Conservation (phyloP, 2,888 invertebrate species). For the Hofmannophila pseudospretella region DNA sequence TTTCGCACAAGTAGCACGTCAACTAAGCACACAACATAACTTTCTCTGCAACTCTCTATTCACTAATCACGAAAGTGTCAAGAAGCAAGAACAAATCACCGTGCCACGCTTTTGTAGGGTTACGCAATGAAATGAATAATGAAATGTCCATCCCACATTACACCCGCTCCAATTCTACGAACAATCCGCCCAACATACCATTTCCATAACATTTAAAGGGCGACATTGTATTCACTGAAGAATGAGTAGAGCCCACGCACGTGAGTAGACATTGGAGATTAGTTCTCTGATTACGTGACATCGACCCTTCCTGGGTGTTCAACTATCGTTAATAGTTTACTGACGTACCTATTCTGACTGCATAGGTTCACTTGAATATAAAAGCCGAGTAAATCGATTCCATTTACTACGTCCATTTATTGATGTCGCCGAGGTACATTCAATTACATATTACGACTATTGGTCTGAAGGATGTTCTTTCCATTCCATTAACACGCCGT, state of each 20-base stretch:
- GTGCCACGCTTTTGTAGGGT: background rate
- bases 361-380: background rate
- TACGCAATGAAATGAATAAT: conserved; percentile 7
- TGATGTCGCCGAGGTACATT: conserved; percentile 12
- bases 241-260: conserved; percentile 47
- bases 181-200: conserved; percentile 22
- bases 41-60: conserved; percentile 17
- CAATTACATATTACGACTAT: conserved; percentile 15
- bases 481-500: conserved; percentile 17
- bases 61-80: conserved; percentile 19
- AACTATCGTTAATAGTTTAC: conserved; percentile 39
- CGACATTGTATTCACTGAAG: conserved; percentile 46
- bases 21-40: conserved; percentile 11
- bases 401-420: conserved; percentile 8
- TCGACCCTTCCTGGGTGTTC: conserved; percentile 49
- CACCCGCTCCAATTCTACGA: conserved; percentile 8
- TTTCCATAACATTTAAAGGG: conserved; percentile 40
- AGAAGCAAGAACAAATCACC: conserved; percentile 7
- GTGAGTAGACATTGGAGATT: conserved; percentile 66
- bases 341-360: conserved; percentile 11
- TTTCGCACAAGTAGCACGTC: conserved; percentile 3
- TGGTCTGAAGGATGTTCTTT: conserved; percentile 8
- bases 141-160: conserved; percentile 8
- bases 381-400: background rate
- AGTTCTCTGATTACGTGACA: conserved; percentile 64